Evolutionary conservation across 1,140 invertebrate genomes (phyloP).

Genomic region (Pseudomyrmex concolor): DNA sequence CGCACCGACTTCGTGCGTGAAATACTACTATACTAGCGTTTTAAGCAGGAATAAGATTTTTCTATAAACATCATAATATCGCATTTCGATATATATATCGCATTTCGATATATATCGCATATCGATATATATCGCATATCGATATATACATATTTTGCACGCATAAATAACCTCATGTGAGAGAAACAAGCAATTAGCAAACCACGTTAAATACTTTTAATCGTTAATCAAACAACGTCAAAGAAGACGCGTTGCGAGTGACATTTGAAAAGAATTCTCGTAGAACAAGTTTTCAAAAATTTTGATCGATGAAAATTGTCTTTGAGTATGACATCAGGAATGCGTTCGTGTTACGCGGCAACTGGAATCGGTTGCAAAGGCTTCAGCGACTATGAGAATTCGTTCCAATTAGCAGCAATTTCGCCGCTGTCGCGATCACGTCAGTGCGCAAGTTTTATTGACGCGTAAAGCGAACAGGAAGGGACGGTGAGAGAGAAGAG

Average conservation of each 20-base stretch:
- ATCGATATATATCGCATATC: too few species aligned
- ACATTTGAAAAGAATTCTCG: neutral
- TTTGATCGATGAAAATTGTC: neutral
- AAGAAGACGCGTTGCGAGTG: neutral
- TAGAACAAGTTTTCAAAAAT: neutral
- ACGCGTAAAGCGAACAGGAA: neutral
- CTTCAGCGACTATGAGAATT: constrained; percentile 28
- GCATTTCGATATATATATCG: too few species aligned
- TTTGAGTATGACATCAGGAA: neutral
- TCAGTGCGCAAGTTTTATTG: constrained; percentile 1
- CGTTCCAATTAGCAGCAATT: constrained; percentile 65
- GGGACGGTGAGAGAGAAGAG: neutral
- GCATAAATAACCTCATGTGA: neutral
- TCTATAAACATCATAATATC: too few species aligned
- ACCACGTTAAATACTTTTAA: neutral
- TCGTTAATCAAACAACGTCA: neutral
- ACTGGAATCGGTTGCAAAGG: constrained; percentile 33
- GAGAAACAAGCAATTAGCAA: neutral
- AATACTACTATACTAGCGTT: too few species aligned
- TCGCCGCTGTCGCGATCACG: constrained; percentile 23
- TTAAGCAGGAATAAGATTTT: too few species aligned
- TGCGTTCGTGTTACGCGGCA: neutral
- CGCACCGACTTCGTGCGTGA: too few species aligned
- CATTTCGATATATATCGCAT: too few species aligned
- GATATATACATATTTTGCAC: neutral